Evolutionary conservation across 2,113 vertebrate genomes (phyloP), one percentile per base, ranked within the genome.

Genomic region (Carollia perspicillata): DNA sequence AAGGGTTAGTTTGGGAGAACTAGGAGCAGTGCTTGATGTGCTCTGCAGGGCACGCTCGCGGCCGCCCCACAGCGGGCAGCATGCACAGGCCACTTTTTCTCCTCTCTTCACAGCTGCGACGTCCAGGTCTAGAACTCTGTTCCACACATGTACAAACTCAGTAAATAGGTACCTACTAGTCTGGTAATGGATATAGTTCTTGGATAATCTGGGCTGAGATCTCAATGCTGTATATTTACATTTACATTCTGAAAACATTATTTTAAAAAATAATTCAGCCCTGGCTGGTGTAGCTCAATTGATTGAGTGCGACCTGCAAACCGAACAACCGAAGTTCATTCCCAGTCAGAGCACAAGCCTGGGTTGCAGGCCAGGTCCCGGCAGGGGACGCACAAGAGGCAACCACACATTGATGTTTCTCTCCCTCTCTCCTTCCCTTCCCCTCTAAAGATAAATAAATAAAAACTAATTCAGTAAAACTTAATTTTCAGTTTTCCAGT

Each of bases 241-340:
- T 44, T 93, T 89, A 74, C 23, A 69, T 74, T 95, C 77, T 74
- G 63, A 96, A 77, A 95, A 83, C 23, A 65, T 47, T 79, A 30
- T 44, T 92, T 93, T 53, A 20, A 88, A 88, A 94, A 60, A 63
- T 90, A 94, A 85, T 89, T n/a, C n/a, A n/a, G n/a, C n/a, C n/a
- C n/a, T n/a, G n/a, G n/a, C n/a, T n/a, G n/a, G n/a, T n/a, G n/a
- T n/a, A n/a, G n/a, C n/a, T n/a, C n/a, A n/a, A n/a, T n/a, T n/a
- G n/a, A n/a, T n/a, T n/a, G n/a, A n/a, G n/a, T n/a, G n/a, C n/a
- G n/a, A n/a, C n/a, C n/a, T n/a, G n/a, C n/a, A n/a, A n/a, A n/a
- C n/a, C n/a, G n/a, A n/a, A n/a, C n/a, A n/a, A n/a, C n/a, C n/a
- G n/a, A n/a, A n/a, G n/a, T n/a, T n/a, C n/a, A n/a, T n/a, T n/a